Evolutionary conservation across 2,113 vertebrate genomes (phyloP), one percentile per base, ranked within the genome.

Genomic region (Antechinus flavipes): DNA sequence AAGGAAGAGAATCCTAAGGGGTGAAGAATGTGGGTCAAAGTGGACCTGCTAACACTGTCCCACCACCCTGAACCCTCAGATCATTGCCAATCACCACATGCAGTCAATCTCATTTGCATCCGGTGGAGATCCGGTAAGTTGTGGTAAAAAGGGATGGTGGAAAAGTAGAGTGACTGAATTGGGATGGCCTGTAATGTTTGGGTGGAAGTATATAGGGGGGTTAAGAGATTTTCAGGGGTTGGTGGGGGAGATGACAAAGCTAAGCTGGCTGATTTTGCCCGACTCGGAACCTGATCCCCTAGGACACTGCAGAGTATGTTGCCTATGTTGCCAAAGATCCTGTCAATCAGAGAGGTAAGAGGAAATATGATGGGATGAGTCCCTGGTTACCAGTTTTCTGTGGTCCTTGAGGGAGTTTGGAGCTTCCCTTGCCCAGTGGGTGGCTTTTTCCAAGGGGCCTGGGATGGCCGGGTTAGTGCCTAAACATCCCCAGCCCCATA

Each of bases 311-410:
- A 0, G 99, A 99, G 9, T 99, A 99, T 0, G 99, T 99, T 0
- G 99, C 99, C 89, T 99, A 99, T 4, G 99, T 99, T 98, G 99
- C 99, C 99, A 99, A 99, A 99, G 99, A 99, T 97, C 99, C 99
- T 0, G 99, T 99, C 97, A 99, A 99, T 98, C 99, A 99, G 98
- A 99, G 99, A 99, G 99, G 99, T 99, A 98, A 98, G 99, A 94
- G 4, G 0, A 27, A 68, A 16, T 54, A 76, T 93, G n/a, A 61
- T 92, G 0, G 30, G 0, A 54, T 0, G 90, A 96, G 92, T 9
- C 8, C 90, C 7, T 12, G 26, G 35, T 84, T n/a, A 22, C n/a
- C 5, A 84, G n/a, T 76, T 49, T 49, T 54, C 76, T 35, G 35
- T 35, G 91, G 11, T 35, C 26, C 50, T 6, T 47, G 68, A 91